Base-by-base conservation (phyloP, 2,113 vertebrate genomes). In the Sprattus sprattus region DNA sequence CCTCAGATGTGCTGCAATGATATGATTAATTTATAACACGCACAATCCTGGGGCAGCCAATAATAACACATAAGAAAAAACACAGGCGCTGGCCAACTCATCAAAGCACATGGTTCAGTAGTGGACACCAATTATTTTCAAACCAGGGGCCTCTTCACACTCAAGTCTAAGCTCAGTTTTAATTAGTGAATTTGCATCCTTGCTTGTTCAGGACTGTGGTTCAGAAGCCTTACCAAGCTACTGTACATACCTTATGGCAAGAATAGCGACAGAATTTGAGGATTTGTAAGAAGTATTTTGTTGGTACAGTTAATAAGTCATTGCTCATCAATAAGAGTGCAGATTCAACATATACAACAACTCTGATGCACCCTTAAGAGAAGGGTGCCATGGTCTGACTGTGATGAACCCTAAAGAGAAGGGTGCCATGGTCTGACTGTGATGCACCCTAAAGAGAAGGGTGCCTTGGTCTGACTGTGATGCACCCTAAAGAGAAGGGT, bases 1-100 rank as follows among this genome's bases (percentile, higher is more conserved):
- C 0, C 86, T 87, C 89, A 78, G 47, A 90, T 64, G 57, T 49
- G 45, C 81, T 87, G 87, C n/a, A 71, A 64, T 85, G 83, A 25
- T 45, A 90, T 93, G 64, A 88, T 89, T 92, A 47, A 93, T 93
- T 92, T 75, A 92, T 92, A 88, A 82, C 80, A 22, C 89, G 52
- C 46, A 80, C 82, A 82, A 83, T 86, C 83, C 83, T 9, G 28
- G 88, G 87, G 83, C 85, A 90, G 85, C 88, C 85, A 88, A 90
- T 92, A 91, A 92, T 88, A 89, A 88, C 92, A 92, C 87, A 92
- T 86, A 71, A 49, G 86, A 89, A 87, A 84, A 85, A 86, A 22
- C 20, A 60, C 22, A 67, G 83, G 45, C 25, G 32, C 20, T 20
- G 78, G 13, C 83, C n/a, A 22, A 13, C n/a, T 10, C 45, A 39